Evolutionary conservation across 2,888 invertebrate species (phyloP), one percentile per base, ranked within the genome.

Genomic region (Caenorhabditis sp.): DNA sequence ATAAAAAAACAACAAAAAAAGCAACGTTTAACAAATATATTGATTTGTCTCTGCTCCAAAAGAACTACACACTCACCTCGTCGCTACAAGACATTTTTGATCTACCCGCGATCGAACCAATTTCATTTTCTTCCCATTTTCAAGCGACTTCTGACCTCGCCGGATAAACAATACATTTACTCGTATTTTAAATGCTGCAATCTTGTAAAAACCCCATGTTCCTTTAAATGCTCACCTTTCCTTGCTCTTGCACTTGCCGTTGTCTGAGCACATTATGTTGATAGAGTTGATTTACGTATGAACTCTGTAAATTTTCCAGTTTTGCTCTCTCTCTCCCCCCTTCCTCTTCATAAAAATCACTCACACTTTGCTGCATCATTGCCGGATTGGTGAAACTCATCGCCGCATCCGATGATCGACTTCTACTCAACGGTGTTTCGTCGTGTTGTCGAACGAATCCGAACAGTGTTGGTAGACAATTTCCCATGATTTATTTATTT

Each of bases 221-320:
- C 17, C 31, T 49, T 17, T 50, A 23, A 31, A 21, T 7, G 20
- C 58, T 54, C 36, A 71, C 77, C 31, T 78, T 76, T 54, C 63
- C 74, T 26, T 78, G 77, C 20, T 71, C 68, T 52, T 70, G 69
- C 21, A 75, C 77, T 17, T 67, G 68, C 31, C 78, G 54, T 54
- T 77, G 80, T 53, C 78, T 64, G 53, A 74, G 69, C 63, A 78
- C 63, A 60, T 80, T 78, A 59, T 76, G 76, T 60, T 73, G 80
- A 57, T 86, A 87, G 56, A 87, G 77, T 63, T 87, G 82, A 68
- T 86, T 87, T 17, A 87, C 87, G 70, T 87, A 87, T 21, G 87
- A 78, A 64, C 87, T 87, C 87, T 87, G 75, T n/a, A 84, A 76
- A 26, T 38, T 25, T 52, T 27, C 63, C 20, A 10, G 10, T 36